A percentile compares a stretch with the other conserved stretches of the same genome.
Evolutionary conservation across 2,888 invertebrate species (phyloP).

Genomic region (Rotaria sp.): DNA sequence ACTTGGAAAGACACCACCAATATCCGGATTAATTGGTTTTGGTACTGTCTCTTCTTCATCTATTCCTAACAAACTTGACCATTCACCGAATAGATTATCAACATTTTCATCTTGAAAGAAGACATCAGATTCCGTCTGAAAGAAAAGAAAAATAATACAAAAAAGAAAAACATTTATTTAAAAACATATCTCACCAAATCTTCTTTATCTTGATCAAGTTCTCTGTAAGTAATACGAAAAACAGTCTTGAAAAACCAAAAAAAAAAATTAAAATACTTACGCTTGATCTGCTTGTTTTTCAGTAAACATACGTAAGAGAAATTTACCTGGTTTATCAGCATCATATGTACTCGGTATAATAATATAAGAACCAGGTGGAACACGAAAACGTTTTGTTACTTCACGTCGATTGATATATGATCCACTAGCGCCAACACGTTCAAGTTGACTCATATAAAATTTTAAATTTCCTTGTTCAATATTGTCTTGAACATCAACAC

Average conservation of each 20-base stretch:
- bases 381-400: conserved; percentile 38
- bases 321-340: conserved; percentile 26
- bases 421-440: conserved; percentile 37
- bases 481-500: conserved; percentile 33
- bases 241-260: background rate
- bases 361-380: conserved; percentile 31
- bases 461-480: conserved; percentile 27
- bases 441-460: conserved; percentile 36
- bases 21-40: background rate
- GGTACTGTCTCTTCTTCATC: background rate
- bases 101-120: conserved; percentile 26
- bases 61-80: background rate
- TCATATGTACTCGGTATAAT: conserved; percentile 40
- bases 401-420: conserved; percentile 38
- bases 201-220: conserved; percentile 19
- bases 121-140: conserved; percentile 3
- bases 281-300: conserved; percentile 33
- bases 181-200: background rate
- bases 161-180: background rate
- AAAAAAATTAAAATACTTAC: background rate
- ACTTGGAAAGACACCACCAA: conserved; percentile 1
- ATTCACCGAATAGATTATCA: conserved; percentile 11
- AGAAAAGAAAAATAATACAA: background rate
- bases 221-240: background rate
- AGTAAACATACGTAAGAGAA: conserved; percentile 37